Percentiles rank a stretch among this genome's conserved stretches.
Evolutionary conservation across 2,888 invertebrate genomes (phyloP).

Genomic region (Pollenia amentaria): DNA sequence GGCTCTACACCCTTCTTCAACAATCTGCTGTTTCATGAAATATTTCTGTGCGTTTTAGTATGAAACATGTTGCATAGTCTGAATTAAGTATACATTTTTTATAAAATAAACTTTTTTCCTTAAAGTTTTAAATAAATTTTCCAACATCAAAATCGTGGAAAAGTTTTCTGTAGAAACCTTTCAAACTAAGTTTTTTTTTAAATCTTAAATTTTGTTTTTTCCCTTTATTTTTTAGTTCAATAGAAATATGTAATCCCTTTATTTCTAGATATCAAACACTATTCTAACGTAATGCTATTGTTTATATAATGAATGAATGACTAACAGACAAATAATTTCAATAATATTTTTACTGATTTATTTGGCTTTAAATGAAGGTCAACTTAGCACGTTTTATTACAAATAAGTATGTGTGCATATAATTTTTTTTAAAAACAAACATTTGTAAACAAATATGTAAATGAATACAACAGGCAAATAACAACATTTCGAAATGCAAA

Average conservation of each 20-base stretch:
- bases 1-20: too few species aligned
- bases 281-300: background rate
- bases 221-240: too few species aligned
- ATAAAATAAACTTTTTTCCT: too few species aligned
- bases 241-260: background rate
- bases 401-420: background rate
- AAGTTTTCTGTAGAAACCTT: too few species aligned
- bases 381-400: constrained; percentile 51
- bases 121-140: too few species aligned
- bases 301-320: background rate
- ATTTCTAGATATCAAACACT: background rate
- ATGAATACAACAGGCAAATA: constrained; percentile 36
- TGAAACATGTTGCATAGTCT: too few species aligned
- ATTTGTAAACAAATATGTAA: constrained; percentile 4
- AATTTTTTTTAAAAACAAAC: background rate
- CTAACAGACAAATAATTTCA: background rate
- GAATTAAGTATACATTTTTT: too few species aligned
- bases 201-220: too few species aligned
- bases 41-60: too few species aligned
- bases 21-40: too few species aligned
- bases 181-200: too few species aligned
- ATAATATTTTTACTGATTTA: constrained; percentile 19
- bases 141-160: too few species aligned
- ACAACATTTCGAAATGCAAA: constrained; percentile 49
- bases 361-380: constrained; percentile 50